Evolutionary conservation across 1,140 invertebrate species (phyloP), one percentile per base, ranked within the genome.

Genomic region (Carposina sasakii): DNA sequence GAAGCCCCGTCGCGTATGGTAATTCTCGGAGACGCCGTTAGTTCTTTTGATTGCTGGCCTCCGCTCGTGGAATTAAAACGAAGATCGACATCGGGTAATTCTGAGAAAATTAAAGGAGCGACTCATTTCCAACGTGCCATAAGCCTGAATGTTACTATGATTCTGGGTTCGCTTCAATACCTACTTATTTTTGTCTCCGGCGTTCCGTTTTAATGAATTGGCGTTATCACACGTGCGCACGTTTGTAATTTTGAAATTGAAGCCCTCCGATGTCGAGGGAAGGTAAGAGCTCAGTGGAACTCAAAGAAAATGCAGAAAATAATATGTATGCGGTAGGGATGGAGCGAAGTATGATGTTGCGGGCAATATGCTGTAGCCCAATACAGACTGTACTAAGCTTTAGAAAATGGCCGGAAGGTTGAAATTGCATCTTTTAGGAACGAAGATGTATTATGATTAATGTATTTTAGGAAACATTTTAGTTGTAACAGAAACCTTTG

Each of bases 31-130:
- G 72, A 63, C 63, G 57, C 66, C 64, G 75, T 76, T 76, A 83
- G 68, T 83, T 83, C 72, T 78, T 79, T 79, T 78, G 76, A 83
- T 81, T 73, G 75, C 69, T 68, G 60, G 60, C 15, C 60, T 73
- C 46, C 56, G 62, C 59, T 67, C 66, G 67, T 72, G 60, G 71
- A 81, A 76, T 79, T 78, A 76, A 79, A 76, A 73, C 66, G 59
- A 57, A 71, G 62, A 69, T 67, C 68, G 71, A 68, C 69, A 57
- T 57, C 23, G 63, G 65, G 64, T 65, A 60, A 75, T 76, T 76
- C 66, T 49, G 57, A 69, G 63, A 73, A 81, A 78, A 76, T 79
- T 83, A 72, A 79, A 76, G 67, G 67, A 74, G 56, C 62, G 60
- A 73, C 63, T 71, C 69, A 71, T 79, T 76, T 71, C 57, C 69